These are phyloP conservation scores for Microhierax caerulescens DNA, from an alignment of 2,797 vertebrate genomes.

Conservation along the genomic window DNA sequence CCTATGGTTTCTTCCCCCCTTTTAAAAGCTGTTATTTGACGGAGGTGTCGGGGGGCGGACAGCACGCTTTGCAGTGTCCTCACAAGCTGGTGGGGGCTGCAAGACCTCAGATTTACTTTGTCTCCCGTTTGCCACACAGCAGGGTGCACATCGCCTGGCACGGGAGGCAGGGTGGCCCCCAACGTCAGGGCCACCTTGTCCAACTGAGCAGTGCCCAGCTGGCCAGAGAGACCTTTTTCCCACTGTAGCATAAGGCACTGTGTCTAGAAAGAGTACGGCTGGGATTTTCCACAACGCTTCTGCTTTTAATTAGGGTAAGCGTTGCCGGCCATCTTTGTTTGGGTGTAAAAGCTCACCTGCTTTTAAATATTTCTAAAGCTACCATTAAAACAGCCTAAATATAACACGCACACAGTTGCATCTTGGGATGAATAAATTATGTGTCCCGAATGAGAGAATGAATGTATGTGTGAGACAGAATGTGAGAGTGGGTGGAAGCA, in stretches of 20 bases:
- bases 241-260: constrained; percentile 59
- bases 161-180: background rate
- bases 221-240: constrained; percentile 53
- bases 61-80: background rate
- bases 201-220: constrained; percentile 63
- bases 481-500: constrained; percentile 76
- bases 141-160: background rate
- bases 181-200: background rate
- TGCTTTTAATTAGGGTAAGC: constrained; percentile 69
- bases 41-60: background rate
- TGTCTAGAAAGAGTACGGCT: constrained; percentile 49
- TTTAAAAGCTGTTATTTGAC: background rate
- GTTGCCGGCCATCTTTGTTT: constrained; percentile 68
- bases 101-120: background rate
- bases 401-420: constrained; percentile 65
- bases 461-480: constrained; percentile 78
- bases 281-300: constrained; percentile 59
- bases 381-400: constrained; percentile 66
- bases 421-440: constrained; percentile 73
- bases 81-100: background rate
- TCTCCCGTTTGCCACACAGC: background rate
- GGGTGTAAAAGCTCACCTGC: constrained; percentile 72
- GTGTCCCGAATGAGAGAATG: constrained; percentile 72
- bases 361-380: constrained; percentile 74
- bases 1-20: background rate